Conservation (phyloP, 2,888 invertebrate genomes). For the Tetramorium bicarinatum region DNA sequence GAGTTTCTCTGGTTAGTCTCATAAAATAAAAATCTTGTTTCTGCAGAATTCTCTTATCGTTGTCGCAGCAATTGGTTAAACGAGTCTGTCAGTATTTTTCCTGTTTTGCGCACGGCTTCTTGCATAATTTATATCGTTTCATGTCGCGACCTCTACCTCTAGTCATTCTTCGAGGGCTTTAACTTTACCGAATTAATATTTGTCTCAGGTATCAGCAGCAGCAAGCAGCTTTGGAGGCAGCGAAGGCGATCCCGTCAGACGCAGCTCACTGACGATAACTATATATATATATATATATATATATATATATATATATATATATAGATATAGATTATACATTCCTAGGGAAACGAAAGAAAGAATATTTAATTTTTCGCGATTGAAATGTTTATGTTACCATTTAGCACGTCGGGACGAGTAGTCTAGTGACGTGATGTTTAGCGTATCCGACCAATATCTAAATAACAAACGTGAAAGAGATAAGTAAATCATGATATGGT, state of each 20-base stretch:
- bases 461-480: constrained; percentile 28
- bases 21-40: constrained; percentile 1
- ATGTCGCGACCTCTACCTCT: not conserved
- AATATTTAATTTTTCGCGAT: constrained; percentile 47
- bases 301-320: too few species aligned
- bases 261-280: constrained; percentile 70
- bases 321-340: constrained; percentile 69
- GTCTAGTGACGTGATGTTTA: constrained; percentile 38
- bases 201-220: constrained; percentile 80
- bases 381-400: constrained; percentile 14
- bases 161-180: not conserved
- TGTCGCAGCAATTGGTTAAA: not conserved
- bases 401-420: constrained; percentile 26
- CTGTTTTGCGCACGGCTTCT: not conserved
- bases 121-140: constrained; percentile 36
- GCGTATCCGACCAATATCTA: constrained; percentile 15
- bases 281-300: too few species aligned
- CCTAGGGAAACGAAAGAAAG: constrained; percentile 61
- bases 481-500: not conserved
- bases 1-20: not conserved
- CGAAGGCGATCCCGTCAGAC: constrained; percentile 49
- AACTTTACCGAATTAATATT: constrained; percentile 30
- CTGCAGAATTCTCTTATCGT: not conserved
- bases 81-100: constrained; percentile 9
- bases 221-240: constrained; percentile 69